Base-by-base conservation (phyloP, 2,888 invertebrate genomes). In the Pollenia griseotomentosa region DNA sequence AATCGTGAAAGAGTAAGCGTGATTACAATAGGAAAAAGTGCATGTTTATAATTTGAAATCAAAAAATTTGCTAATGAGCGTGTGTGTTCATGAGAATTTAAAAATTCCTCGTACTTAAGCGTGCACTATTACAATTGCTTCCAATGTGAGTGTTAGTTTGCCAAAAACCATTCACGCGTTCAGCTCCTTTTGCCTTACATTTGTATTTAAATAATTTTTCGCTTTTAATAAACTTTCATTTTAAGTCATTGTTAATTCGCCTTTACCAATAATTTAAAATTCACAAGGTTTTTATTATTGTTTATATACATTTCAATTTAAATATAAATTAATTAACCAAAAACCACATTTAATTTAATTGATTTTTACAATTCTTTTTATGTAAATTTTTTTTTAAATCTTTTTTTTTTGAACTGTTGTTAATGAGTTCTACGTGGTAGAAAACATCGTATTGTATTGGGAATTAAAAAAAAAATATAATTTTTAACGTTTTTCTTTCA, bases 281-380 rank as follows among this genome's bases (percentile, higher is more conserved):
- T 12, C 46, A 78, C 44, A 55, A 78, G 46, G 48, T 75, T 70
- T 74, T 71, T 40, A 33, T 61, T 46, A 40, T 40, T 74, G 8
- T 65, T 80, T 40, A 23, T 65, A 44, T 61, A 73, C 12, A 51
- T 33, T 80, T 77, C 53, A 80, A 86, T 83, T 86, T 71, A 83
- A 71, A 86, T 86, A 74, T 70, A 77, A 83, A 86, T 83, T 83
- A 83, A 86, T 83, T 80, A 86, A 86, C 63, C 75, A 80, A 73
- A 86, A 83, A 86, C 86, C 83, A 83, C 86, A 86, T 80, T 86
- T 83, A 71, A 80, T 86, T 83, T 86, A 83, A 81, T 86, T 86
- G 83, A 77, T 81, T 86, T 86, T 81, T 46, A 66, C 71, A 81
- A 73, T 86, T 55, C 59, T 77, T 73, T 75, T 79, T 68, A 74